phyloP scores from a whole-genome alignment of 1,140 invertebrate genomes.

The Bombus impatiens region DNA sequence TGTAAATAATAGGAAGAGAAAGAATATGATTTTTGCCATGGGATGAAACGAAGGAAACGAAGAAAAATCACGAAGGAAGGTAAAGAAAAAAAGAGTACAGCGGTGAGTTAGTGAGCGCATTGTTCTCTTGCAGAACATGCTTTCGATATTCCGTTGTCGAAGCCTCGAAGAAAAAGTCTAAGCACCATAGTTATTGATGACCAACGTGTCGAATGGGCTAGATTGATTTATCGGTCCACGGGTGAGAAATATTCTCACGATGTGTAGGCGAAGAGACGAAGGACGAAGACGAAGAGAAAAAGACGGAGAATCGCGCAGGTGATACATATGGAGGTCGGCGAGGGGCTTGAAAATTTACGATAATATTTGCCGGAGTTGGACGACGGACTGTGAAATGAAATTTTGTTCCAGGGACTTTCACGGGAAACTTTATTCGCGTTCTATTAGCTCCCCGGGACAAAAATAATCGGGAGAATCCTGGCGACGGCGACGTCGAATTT shows the following conservation, averaged over 20 bases:
- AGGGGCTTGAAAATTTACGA: conserved; percentile 56
- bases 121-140: background rate
- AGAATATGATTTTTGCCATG: too few relatives aligned
- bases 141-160: conserved; percentile 52
- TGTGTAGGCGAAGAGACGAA: conserved; percentile 18
- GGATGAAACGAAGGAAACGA: too few relatives aligned
- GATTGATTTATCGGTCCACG: conserved; percentile 64
- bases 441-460: conserved; percentile 41
- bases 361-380: conserved; percentile 61
- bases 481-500: conserved; percentile 1
- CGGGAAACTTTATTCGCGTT: conserved; percentile 32
- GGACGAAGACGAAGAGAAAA: conserved; percentile 36
- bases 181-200: conserved; percentile 67
- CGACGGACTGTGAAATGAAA: conserved; percentile 63
- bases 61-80: background rate
- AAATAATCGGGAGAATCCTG: conserved; percentile 36
- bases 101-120: too few relatives aligned
- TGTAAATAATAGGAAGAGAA: too few relatives aligned
- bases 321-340: conserved; percentile 38
- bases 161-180: conserved; percentile 57
- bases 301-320: conserved; percentile 54
- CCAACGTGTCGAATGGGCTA: conserved; percentile 52
- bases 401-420: conserved; percentile 43
- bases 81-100: background rate
- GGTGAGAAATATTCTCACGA: conserved; percentile 59